phyloP scores from a whole-genome alignment of 2,888 invertebrate genomes.

The Rotaria macrura region DNA sequence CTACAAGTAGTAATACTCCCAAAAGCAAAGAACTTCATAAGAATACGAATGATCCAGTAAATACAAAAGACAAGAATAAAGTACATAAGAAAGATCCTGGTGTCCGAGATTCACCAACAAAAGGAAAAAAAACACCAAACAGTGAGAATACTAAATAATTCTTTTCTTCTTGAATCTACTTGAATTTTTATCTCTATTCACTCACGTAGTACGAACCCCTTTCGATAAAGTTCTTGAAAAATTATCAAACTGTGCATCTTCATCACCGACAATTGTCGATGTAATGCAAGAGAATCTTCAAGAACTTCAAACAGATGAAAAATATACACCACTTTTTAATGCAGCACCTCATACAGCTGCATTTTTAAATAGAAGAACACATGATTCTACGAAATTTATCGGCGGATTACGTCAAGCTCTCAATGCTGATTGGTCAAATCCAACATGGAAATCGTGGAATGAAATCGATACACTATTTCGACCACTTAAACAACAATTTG shows the following conservation, averaged over 20 bases:
- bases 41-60: too few species aligned
- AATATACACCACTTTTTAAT: not conserved
- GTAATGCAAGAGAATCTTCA: not conserved
- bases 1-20: not conserved
- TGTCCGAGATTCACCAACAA: not conserved
- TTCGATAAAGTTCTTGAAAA: not conserved
- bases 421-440: not conserved
- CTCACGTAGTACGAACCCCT: not conserved
- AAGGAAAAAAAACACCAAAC: not conserved
- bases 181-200: not conserved
- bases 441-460: not conserved
- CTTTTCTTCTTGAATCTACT: not conserved
- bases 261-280: not conserved
- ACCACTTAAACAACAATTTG: not conserved
- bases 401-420: not conserved
- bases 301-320: not conserved
- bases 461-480: not conserved
- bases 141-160: not conserved
- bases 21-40: not conserved
- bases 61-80: not conserved
- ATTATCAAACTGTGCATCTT: not conserved
- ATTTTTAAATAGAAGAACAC: not conserved
- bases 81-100: not conserved
- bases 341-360: not conserved
- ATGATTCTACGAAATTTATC: not conserved